phyloP scores from a whole-genome alignment of 2,797 vertebrate species.

The Eurystomus glaucurus region DNA sequence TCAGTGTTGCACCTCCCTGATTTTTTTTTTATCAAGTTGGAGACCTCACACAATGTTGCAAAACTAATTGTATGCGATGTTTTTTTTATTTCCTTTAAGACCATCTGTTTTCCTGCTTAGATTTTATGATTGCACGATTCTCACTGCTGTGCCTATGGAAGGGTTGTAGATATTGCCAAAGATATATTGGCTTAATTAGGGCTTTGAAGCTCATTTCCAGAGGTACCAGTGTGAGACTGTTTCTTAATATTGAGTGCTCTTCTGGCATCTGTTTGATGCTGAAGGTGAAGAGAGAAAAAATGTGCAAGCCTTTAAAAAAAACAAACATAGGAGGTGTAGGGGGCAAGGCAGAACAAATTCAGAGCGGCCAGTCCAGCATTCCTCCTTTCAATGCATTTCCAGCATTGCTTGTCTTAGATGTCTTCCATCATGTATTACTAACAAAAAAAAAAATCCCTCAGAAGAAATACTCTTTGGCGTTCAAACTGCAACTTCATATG shows the following conservation, averaged over 20 bases:
- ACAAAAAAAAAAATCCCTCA: background rate
- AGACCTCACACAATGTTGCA: background rate
- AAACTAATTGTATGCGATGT: background rate
- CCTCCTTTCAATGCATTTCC: background rate
- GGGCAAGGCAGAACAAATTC: background rate
- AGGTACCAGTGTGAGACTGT: slow-evolving; percentile 3
- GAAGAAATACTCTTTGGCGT: background rate
- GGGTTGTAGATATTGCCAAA: slow-evolving; percentile 41
- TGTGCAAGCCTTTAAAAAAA: background rate
- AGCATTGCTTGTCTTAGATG: background rate
- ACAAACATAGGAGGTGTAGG: no score
- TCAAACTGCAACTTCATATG: background rate
- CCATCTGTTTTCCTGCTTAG: slow-evolving; percentile 58
- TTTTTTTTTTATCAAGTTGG: background rate
- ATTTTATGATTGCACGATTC: background rate
- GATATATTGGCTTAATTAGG: slow-evolving; percentile 52
- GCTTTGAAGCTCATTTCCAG: slow-evolving; percentile 18
- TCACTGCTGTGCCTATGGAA: slow-evolving; percentile 28
- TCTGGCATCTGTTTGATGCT: background rate
- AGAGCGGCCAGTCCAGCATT: background rate
- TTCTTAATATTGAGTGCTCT: background rate
- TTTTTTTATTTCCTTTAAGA: slow-evolving; percentile 48
- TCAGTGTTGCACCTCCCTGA: background rate
- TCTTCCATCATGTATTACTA: background rate
- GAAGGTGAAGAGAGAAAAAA: background rate